Evolutionary conservation across 2,113 vertebrate genomes (phyloP), one percentile per base, ranked within the genome.

Genomic region (Cyprinodon tularosa): DNA sequence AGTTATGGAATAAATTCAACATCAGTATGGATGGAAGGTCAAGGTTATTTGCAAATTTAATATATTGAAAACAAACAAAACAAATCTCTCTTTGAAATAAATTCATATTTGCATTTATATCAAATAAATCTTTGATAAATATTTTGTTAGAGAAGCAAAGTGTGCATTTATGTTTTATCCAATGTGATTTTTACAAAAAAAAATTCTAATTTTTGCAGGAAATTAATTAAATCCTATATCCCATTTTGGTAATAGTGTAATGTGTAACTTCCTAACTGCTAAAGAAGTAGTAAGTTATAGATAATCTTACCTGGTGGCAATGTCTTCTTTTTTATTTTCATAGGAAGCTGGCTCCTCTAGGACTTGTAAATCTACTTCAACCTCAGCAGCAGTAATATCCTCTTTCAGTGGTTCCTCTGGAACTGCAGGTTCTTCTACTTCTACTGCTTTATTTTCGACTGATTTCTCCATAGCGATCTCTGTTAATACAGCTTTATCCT

Each of bases 241-340:
- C 48, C 15, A 17, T 14, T 15, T 20, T 20, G 2, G 50, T 20
- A 57, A 57, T 11, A 45, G 2, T 45, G 9, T 11, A 10, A 45
- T 57, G 17, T 57, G 8, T 29, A 20, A 57, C 8, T 57, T 14
- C 20, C 20, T 62, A 22, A 62, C 22, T 42, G 2, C 29, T 60
- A 10, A 47, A 37, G 7, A 12, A 70, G 9, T 72, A 62, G 29
- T 53, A 22, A 60, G 22, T 37, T 53, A 70, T 71, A 57, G 4
- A 65, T 7, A 14, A 12, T 37, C 53, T 12, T 85, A 93, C 92
- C 90, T 92, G 29, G 40, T n/a, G 59, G 69, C 15, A 78, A 48
- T 66, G 7, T 4, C 44, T 61, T 89, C 82, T 48, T 70, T 78
- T 50, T 78, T 22, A 0, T 70, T 62, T 1, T 80, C 53, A 4